Base-by-base conservation (phyloP, 2,888 invertebrate species). In the Pherbina coryleti region DNA sequence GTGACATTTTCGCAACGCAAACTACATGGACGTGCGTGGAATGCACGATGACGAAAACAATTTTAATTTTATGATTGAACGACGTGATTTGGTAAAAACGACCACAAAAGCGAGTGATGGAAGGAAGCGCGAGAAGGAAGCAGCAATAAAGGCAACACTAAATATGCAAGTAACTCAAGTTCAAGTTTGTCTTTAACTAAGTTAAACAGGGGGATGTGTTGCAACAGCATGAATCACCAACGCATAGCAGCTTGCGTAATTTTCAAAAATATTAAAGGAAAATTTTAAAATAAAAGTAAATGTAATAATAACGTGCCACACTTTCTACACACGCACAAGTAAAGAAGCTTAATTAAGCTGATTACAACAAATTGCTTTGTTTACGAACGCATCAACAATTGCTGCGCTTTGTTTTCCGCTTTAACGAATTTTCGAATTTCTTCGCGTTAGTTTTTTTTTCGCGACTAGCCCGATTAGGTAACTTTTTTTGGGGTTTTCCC, bases 121-220 rank as follows among this genome's bases (percentile, higher is more conserved):
- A 64, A 55, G 51, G 17, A 5, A 25, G 53, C 5, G 49, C 0
- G 49, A 28, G 74, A 64, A 22, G 19, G 25, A 25, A 64, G 53
- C n/a, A 70, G 71, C 31, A 31, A 37, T 31, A 25, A 60, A 66
- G 51, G 19, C 31, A 44, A 22, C 28, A 19, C 34, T 31, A 31
- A 28, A 31, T 31, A 37, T 37, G 37, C 37, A 9, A 14, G 37
- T 44, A 51, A 34, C 69, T 71, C 79, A 79, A 79, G 79, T 78
- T 80, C 78, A 80, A 78, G 78, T 78, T 78, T 79, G 67, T 28
- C 44, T 31, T 5, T 11, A 25, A 49, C 19, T 28, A 60, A 14
- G 28, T 31, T 14, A 60, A 44, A 11, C 44, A 44, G 44, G 44
- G 3, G 44, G 11, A 1, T 4, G 31, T 31, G 5, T 44, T 44